phyloP scores from a whole-genome alignment of 2,888 invertebrate species.

The Himalopsyche kuldschensis region DNA sequence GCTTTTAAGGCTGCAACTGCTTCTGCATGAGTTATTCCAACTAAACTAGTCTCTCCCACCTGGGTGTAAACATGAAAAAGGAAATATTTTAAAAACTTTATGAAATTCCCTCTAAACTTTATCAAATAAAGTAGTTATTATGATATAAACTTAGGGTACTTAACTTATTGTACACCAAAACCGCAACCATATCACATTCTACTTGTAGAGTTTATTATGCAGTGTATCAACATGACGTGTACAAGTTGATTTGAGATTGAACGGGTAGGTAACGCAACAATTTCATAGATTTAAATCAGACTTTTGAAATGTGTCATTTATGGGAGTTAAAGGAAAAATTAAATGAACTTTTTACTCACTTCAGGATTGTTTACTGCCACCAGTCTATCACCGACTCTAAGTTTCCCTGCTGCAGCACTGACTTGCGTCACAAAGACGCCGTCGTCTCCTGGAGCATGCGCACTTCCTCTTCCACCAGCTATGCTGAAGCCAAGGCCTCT shows the following conservation, averaged over 20 bases:
- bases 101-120: too few species aligned
- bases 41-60: conserved; percentile 56
- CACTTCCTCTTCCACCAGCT: conserved; percentile 57
- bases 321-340: neutral
- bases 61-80: conserved; percentile 38
- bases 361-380: conserved; percentile 57
- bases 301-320: neutral
- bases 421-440: conserved; percentile 58
- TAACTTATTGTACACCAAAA: too few species aligned
- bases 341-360: conserved; percentile 46
- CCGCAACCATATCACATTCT: too few species aligned
- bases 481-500: conserved; percentile 56
- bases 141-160: too few species aligned
- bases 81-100: neutral
- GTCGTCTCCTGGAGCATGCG: conserved; percentile 50
- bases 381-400: conserved; percentile 58
- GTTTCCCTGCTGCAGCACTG: conserved; percentile 56
- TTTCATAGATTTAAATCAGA: too few species aligned
- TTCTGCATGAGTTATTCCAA: conserved; percentile 57
- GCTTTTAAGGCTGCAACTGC: conserved; percentile 55
- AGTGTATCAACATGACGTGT: too few species aligned
- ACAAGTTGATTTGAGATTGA: too few species aligned
- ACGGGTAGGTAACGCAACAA: too few species aligned
- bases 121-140: too few species aligned
- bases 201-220: too few species aligned